phyloP scores from a whole-genome alignment of 2,888 invertebrate genomes.

The Scrobipalpa costella region DNA sequence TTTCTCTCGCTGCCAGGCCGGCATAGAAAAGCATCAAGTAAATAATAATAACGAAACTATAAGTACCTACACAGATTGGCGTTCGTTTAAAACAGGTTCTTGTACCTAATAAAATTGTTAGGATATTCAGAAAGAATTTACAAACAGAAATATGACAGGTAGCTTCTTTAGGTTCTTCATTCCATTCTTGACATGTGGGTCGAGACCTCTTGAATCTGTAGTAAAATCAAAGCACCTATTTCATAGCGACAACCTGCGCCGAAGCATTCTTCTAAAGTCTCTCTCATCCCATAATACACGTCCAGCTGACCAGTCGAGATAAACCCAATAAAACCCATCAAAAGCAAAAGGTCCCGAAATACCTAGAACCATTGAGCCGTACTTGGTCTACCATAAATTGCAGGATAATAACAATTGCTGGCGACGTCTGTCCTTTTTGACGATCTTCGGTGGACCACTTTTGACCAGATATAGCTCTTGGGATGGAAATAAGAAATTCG shows the following conservation, averaged over 20 bases:
- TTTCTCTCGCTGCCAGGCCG: too few species aligned
- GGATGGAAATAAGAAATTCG: neutral
- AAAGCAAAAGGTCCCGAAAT: constrained; percentile 21
- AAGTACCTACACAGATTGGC: too few species aligned
- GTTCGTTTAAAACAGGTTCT: too few species aligned
- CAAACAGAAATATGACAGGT: too few species aligned
- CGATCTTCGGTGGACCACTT: constrained; percentile 25
- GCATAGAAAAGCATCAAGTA: too few species aligned
- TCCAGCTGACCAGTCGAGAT: constrained; percentile 17
- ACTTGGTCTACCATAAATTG: constrained; percentile 26
- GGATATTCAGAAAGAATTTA: too few species aligned
- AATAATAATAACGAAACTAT: too few species aligned
- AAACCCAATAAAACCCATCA: constrained; percentile 23
- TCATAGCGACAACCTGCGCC: neutral
- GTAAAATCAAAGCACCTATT: too few species aligned
- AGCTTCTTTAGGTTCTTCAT: too few species aligned
- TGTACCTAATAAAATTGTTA: too few species aligned
- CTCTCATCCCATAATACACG: constrained; percentile 5
- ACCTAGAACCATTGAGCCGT: neutral
- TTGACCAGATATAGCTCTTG: constrained; percentile 26
- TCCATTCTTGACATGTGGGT: too few species aligned
- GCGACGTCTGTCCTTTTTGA: constrained; percentile 26
- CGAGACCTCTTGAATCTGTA: too few species aligned
- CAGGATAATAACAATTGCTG: constrained; percentile 29
- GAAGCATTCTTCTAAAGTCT: neutral